Conservation (phyloP, 2,797 vertebrate species). For the Mormyrus hasselquistii region DNA sequence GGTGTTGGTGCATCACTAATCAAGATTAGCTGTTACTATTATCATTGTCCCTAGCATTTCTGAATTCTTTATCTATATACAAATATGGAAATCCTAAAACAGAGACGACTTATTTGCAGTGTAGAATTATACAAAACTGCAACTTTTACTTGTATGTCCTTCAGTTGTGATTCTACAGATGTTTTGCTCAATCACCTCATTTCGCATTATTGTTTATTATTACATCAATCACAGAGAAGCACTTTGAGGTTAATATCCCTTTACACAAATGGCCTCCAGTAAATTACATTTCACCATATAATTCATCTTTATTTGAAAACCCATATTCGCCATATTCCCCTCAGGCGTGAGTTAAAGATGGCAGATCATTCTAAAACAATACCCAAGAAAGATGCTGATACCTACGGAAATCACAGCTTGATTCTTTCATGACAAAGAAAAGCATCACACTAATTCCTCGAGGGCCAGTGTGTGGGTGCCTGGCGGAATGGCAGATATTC, state of each 20-base stretch:
- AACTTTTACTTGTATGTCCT: background rate
- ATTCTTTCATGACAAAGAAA: background rate
- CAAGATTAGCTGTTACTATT: background rate
- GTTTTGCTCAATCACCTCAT: background rate
- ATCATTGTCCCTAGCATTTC: background rate
- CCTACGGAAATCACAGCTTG: background rate
- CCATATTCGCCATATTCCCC: background rate
- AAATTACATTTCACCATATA: background rate
- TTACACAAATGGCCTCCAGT: background rate
- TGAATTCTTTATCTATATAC: background rate
- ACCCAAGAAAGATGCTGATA: background rate
- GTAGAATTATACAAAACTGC: background rate
- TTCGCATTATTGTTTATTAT: background rate
- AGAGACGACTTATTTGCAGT: background rate
- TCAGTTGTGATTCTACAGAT: background rate
- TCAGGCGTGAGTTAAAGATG: background rate
- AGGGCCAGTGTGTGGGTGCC: conserved; percentile 11
- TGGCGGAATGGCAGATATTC: conserved; percentile 13
- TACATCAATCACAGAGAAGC: background rate
- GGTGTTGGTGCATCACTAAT: background rate
- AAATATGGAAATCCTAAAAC: background rate
- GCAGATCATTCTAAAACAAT: background rate
- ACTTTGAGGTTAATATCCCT: background rate
- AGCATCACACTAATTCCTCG: background rate
- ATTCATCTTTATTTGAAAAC: background rate